Evolutionary conservation across 2,888 invertebrate species (phyloP), one percentile per base, ranked within the genome.

Genomic region (Leptopilina syphax): DNA sequence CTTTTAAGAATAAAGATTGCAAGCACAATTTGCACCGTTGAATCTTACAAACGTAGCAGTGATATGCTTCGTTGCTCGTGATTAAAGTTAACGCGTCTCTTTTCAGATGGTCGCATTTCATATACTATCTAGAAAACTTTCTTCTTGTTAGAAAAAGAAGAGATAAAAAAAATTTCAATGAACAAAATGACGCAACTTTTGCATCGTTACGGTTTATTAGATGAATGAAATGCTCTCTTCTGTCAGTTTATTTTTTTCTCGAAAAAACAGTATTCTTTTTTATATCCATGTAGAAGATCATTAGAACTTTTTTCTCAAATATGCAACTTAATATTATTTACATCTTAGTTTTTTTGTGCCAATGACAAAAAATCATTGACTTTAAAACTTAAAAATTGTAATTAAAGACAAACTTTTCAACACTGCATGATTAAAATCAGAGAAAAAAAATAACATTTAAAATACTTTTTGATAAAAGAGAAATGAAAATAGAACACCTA

Each of bases 61-160:
- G 73, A 80, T 82, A 81, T 67, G 76, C 78, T 76, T 65, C 79
- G 57, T 57, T 63, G 50, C 12, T 24, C 65, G 57, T 83, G 77
- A 81, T 81, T 83, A 83, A 83, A 80, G 77, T 81, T 80, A 81
- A 80, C 65, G 44, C 47, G 34, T 68, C 65, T 57, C 44, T 77
- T 68, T 70, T 44, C 70, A n/a, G 34, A 60, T 47, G 65, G 70
- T 54, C 70, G 77, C 27, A 80, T 80, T 80, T 77, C 47, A 80
- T 70, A 41, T 76, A 65, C 67, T 68, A 65, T 76, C 41, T 67
- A 50, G 57, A 18, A 77, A 77, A 76, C 47, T 78, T 41, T 65
- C 10, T 73, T 57, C 13, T 54, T 27, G 18, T 47, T 27, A 24
- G 6, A 7, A 27, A 70, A 70, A 24, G 5, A 70, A 50, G 10